Conservation (phyloP, 2,888 invertebrate species). For the Choreutis nemorana region DNA sequence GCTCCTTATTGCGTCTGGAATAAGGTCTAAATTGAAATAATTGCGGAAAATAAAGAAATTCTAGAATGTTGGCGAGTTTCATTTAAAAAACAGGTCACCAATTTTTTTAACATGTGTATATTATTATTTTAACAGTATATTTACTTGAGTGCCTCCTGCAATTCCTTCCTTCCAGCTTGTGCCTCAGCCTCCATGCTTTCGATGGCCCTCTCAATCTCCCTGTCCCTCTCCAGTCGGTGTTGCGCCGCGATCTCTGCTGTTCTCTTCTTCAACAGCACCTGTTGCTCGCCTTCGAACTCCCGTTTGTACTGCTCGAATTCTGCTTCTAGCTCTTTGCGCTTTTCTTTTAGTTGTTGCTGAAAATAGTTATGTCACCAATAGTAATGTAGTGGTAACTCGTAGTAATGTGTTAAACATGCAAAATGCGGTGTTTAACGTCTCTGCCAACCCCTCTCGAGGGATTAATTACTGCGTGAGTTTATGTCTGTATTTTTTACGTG, state of each 20-base stretch:
- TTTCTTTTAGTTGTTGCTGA: conserved; percentile 52
- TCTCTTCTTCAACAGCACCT: conserved; percentile 67
- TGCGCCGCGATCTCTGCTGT: conserved; percentile 74
- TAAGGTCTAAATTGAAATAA: conserved; percentile 1
- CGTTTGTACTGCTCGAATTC: conserved; percentile 72
- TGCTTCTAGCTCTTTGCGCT: conserved; percentile 67
- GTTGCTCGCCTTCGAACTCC: conserved; percentile 70
- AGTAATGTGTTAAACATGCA: too few relatives aligned
- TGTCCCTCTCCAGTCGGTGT: conserved; percentile 77
- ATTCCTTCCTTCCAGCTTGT: conserved; percentile 61
- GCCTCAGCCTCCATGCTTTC: conserved; percentile 74
- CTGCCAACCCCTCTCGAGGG: too few relatives aligned
- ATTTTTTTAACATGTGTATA: too few relatives aligned
- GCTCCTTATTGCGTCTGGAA: conserved; percentile 74
- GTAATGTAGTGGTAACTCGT: too few relatives aligned
- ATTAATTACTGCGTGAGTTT: too few relatives aligned
- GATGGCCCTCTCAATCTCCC: conserved; percentile 78
- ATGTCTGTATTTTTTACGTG: too few relatives aligned
- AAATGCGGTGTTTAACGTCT: too few relatives aligned
- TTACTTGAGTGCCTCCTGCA: conserved; percentile 67
- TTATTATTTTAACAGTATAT: not conserved
- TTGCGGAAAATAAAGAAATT: not conserved
- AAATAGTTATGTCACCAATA: conserved; percentile 2
- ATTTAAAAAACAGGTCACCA: too few relatives aligned
- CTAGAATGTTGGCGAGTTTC: too few relatives aligned